Conservation (phyloP, 2,113 vertebrate genomes). For the mouse (Mus musculus) region DNA sequence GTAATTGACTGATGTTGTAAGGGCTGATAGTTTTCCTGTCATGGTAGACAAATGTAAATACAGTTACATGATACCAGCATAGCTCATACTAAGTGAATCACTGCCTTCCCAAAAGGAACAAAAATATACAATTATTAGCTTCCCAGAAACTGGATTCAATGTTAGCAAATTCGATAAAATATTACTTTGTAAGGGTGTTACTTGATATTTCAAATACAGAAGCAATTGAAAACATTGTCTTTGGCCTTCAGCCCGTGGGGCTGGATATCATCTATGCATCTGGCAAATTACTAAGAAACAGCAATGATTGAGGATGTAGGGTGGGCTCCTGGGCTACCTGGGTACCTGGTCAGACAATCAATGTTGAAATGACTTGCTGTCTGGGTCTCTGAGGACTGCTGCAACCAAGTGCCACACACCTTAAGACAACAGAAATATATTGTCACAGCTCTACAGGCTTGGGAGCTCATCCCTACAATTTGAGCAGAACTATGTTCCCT, state of each 20-base stretch:
- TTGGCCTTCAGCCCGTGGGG: constrained; percentile 60
- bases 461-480: background rate
- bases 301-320: constrained; percentile 8
- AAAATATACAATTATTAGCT: constrained; percentile 85
- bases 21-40: constrained; percentile 76
- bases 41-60: constrained; percentile 77
- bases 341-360: constrained; percentile 34
- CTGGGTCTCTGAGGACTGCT: background rate
- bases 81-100: constrained; percentile 84
- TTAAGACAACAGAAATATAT: constrained; percentile 1
- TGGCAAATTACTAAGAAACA: background rate
- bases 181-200: constrained; percentile 76
- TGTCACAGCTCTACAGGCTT: background rate
- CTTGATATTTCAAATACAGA: constrained; percentile 79
- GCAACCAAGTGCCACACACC: background rate
- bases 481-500: background rate
- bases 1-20: constrained; percentile 74
- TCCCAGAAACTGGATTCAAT: constrained; percentile 86
- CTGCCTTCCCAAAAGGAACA: constrained; percentile 80
- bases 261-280: background rate
- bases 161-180: constrained; percentile 81
- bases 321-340: background rate
- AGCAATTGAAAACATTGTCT: constrained; percentile 71
- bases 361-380: background rate
- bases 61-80: constrained; percentile 79